Base-by-base conservation (phyloP, 2,797 vertebrate genomes). In the Nasua narica region DNA sequence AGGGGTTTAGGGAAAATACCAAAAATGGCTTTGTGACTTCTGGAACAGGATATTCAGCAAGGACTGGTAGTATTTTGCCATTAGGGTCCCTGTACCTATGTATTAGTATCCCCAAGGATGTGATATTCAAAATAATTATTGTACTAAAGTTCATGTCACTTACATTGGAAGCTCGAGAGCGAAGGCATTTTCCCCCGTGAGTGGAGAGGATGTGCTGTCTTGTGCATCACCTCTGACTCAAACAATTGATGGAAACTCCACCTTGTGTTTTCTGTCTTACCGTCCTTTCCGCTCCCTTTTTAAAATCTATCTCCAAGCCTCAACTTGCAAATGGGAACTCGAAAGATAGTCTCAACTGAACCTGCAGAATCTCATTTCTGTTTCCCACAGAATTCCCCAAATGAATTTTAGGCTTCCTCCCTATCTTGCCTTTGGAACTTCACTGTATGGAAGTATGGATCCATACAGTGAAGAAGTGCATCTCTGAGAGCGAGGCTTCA, bases 321-420 rank as follows among this genome's bases (percentile, higher is more conserved):
- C 56, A 83, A 6, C 37, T 91, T 79, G 76, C 54, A 96, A 95
- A 13, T 98, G 37, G 87, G 70, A 95, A 95, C 65, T 96, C 97
- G 72, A 54, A 92, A 97, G 67, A 95, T 62, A 91, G 82, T 86
- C 29, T 90, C 96, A 14, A 92, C n/a, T 84, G 27, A 94, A 85
- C 50, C 29, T 95, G 72, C 97, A 94, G 27, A 96, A 91, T 91
- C 92, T 91, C 96, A 60, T 95, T 87, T 56, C 81, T 56, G 69
- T 94, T 98, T 98, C 62, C 46, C 43, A 95, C 96, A 89, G 96
- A 97, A 98, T 98, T 92, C 92, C 94, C 87, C 72, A 37, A 87
- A 95, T n/a, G 0, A 89, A 69, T 85, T 97, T 96, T 94, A 88
- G 79, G 69, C 89, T 93, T 82, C 96, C 79, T 7, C 87, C 96